Percentiles rank a stretch among this genome's conserved stretches.
phyloP scores from a whole-genome alignment of 2,888 invertebrate species.

The Megastigmus dorsalis region DNA sequence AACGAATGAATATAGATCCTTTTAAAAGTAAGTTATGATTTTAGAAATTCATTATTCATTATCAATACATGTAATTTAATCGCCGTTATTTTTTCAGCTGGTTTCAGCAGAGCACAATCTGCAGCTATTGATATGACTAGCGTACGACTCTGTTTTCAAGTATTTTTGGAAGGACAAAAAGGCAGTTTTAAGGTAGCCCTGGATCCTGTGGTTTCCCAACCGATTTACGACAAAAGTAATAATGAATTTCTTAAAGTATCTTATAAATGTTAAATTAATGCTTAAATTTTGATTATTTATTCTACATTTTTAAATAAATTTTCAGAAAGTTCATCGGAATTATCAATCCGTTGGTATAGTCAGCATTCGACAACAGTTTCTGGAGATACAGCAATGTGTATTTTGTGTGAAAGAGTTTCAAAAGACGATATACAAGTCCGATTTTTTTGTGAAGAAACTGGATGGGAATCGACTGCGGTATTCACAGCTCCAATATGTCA shows the following conservation, averaged over 20 bases:
- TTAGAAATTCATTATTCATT: not conserved
- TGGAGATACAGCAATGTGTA: conserved; percentile 78
- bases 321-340: conserved; percentile 76
- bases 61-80: not conserved
- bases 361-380: conserved; percentile 76
- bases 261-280: not conserved
- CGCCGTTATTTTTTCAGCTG: conserved; percentile 77
- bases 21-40: conserved; percentile 85
- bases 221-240: conserved; percentile 78
- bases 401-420: conserved; percentile 77
- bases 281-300: not conserved
- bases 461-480: conserved; percentile 77
- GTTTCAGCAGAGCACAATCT: conserved; percentile 76
- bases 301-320: conserved; percentile 57
- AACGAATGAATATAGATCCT: conserved; percentile 93
- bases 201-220: conserved; percentile 77
- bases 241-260: not conserved
- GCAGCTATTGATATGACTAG: conserved; percentile 78
- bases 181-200: conserved; percentile 76
- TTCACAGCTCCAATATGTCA: conserved; percentile 76
- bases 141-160: conserved; percentile 80
- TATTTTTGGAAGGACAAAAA: conserved; percentile 74
- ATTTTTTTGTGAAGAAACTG: conserved; percentile 76
- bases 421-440: conserved; percentile 78
- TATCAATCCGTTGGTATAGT: conserved; percentile 78